Evolutionary conservation across 2,888 invertebrate species (phyloP), one percentile per base, ranked within the genome.

Genomic region (Megalurothrips usitatus): DNA sequence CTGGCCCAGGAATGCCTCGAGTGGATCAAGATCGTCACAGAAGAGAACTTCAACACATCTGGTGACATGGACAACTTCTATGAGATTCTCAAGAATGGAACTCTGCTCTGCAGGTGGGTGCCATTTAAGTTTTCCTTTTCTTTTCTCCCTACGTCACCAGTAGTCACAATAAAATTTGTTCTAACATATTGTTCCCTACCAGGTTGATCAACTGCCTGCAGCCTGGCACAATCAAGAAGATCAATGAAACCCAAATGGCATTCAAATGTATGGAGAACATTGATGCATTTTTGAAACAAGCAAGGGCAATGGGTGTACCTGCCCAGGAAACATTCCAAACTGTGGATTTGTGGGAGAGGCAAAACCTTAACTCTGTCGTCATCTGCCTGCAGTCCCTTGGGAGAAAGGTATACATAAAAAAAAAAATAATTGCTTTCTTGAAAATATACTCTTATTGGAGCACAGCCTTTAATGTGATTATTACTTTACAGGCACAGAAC

Each of bases 211-310:
- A 98, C 88, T 91, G 90, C 84, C 91, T 98, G 85, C 92, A 96
- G 87, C 92, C 95, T 0, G 95, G 94, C 79, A 91, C 92, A 81
- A 93, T 99, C 82, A 97, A 96, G 89, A 97, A 97, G 89, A 92
- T 98, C 84, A 98, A 98, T 88, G 92, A 92, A 85, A 94, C 94
- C 82, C 92, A 92, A 86, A 94, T 96, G 93, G 97, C 96, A 82
- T 99, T 98, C 89, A 98, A 98, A 87, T 97, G 97, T 88, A 99
- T 99, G 98, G 98, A 99, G 89, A 99, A 99, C 88, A 98, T 99
- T 85, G 96, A 97, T 88, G 94, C 94, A 47, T 98, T 98, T 89
- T 89, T 97, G 82, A 94, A 94, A 84, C 93, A 93, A 14, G 96
- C 95, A 81, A 92, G 92, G 86, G 91, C 90, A 82, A 90, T 97